phyloP scores from a whole-genome alignment of 2,113 vertebrate species.

The Sula dactylatra region DNA sequence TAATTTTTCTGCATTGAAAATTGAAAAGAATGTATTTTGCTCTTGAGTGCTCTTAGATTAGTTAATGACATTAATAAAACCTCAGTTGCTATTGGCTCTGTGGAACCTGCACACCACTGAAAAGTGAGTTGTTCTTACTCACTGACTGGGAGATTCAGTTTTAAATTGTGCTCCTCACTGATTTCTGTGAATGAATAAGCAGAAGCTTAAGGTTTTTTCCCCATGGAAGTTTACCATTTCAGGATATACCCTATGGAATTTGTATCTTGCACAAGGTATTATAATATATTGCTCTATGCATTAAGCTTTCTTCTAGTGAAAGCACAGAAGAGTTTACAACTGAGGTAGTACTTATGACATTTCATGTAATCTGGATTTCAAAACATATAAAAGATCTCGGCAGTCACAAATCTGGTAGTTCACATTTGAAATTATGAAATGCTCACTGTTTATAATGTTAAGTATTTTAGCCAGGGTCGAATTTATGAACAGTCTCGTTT shows the following conservation, averaged over 20 bases:
- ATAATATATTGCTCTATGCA: neutral
- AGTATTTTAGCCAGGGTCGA: neutral
- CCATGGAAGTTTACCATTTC: neutral
- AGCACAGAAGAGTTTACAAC: neutral
- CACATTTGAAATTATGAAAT: neutral
- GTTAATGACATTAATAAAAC: neutral
- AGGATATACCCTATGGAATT: neutral
- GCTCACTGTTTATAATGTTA: neutral
- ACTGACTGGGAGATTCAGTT: neutral
- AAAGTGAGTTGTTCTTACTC: neutral
- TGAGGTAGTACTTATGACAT: neutral
- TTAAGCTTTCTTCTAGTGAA: neutral
- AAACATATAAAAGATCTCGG: neutral
- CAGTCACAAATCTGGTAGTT: neutral
- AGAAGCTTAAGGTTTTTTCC: neutral
- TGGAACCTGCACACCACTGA: neutral
- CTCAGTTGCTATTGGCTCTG: neutral
- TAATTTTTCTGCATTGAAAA: neutral
- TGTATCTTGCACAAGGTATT: neutral
- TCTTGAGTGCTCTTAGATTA: neutral
- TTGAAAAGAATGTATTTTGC: neutral
- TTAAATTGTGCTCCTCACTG: neutral
- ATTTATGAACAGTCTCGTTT: constrained; percentile 26
- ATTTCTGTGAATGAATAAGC: neutral
- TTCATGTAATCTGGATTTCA: neutral